Percentiles rank a stretch among this genome's conserved stretches.
Evolutionary conservation across 2,888 invertebrate genomes (phyloP).

Genomic region (Malachius bipustulatus): DNA sequence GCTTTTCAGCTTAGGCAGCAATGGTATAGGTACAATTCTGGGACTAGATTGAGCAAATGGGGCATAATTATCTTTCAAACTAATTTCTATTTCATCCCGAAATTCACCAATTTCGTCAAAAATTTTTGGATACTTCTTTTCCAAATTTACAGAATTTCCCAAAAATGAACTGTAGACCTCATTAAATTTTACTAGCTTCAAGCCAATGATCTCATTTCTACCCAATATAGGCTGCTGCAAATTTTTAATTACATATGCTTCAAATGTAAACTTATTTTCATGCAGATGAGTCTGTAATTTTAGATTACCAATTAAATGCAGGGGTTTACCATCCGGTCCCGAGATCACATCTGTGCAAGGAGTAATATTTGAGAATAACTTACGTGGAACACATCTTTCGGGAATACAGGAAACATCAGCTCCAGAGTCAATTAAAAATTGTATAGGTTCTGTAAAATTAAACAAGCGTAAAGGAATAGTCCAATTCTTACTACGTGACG

Average conservation of each 20-base stretch:
- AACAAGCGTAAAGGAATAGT: background rate
- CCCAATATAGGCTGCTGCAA: background rate
- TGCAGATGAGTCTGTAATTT: background rate
- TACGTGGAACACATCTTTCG: background rate
- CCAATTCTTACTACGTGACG: constrained; percentile 4
- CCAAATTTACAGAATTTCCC: background rate
- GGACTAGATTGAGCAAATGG: constrained; percentile 3
- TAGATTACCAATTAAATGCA: background rate
- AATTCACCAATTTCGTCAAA: background rate
- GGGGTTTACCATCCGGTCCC: background rate
- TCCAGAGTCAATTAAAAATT: constrained; percentile 3
- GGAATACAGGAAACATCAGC: constrained; percentile 6
- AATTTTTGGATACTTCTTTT: constrained; percentile 6
- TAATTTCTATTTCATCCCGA: background rate
- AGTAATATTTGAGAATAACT: background rate
- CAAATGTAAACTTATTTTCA: too few relatives aligned
- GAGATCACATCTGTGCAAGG: background rate
- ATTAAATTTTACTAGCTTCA: background rate
- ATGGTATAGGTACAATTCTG: constrained; percentile 5
- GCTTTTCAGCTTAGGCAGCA: background rate
- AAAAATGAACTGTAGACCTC: background rate
- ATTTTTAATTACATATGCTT: background rate
- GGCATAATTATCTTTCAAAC: background rate
- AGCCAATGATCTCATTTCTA: background rate
- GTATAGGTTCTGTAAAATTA: background rate